Conservation (phyloP, 2,113 vertebrate genomes). For the Thalassarche chlororhynchos region DNA sequence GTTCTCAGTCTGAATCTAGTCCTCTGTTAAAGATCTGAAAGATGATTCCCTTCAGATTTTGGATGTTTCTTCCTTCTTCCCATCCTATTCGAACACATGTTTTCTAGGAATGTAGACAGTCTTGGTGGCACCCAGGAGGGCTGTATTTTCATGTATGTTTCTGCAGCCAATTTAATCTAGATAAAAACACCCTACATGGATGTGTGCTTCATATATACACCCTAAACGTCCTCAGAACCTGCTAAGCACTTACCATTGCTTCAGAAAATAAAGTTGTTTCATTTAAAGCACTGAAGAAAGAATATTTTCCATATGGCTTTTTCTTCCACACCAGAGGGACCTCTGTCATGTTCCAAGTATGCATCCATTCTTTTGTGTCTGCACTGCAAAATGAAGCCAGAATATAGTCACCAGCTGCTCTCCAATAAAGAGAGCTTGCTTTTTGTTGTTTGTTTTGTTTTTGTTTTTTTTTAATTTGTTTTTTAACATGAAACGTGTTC, state of each 20-base stretch:
- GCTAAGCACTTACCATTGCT: background rate
- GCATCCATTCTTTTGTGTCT: background rate
- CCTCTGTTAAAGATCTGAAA: background rate
- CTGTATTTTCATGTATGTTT: background rate
- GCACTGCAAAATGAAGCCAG: background rate
- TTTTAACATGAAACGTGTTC: accelerated
- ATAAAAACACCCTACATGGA: background rate
- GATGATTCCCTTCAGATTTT: background rate
- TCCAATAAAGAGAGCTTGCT: background rate
- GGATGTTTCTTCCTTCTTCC: background rate
- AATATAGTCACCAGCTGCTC: background rate
- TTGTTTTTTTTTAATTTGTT: background rate
- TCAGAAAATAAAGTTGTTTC: background rate
- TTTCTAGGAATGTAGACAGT: background rate
- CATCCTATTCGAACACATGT: background rate
- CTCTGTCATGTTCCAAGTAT: background rate
- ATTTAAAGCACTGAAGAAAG: background rate
- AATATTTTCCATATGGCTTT: background rate
- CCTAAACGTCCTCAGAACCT: background rate
- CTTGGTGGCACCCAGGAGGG: background rate
- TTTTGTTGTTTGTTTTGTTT: background rate
- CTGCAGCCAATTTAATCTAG: background rate
- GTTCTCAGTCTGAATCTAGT: background rate
- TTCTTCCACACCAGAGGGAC: background rate
- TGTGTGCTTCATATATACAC: background rate